A percentile compares a stretch with the other conserved stretches of the same genome.
phyloP scores from a whole-genome alignment of 1,140 invertebrate species.

The Whitmania pigra region DNA sequence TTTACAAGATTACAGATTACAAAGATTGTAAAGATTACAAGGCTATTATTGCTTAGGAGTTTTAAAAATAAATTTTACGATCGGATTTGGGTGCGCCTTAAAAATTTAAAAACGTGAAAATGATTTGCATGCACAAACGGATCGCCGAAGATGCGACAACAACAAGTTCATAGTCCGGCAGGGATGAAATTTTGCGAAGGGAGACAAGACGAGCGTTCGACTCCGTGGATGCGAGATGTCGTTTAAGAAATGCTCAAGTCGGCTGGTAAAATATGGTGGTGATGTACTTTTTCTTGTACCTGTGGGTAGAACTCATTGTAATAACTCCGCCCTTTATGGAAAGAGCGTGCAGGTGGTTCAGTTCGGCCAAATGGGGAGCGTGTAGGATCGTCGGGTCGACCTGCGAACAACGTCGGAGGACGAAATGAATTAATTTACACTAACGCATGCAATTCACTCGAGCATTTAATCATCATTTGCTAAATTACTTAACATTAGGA shows the following conservation, averaged over 20 bases:
- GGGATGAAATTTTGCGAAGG: neutral
- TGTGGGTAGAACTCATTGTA: conserved; percentile 4
- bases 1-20: too few species aligned
- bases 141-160: too few species aligned
- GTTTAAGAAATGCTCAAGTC: neutral
- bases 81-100: too few species aligned
- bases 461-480: too few species aligned
- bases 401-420: neutral
- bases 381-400: neutral
- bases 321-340: conserved; percentile 16
- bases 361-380: neutral
- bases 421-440: neutral
- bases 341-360: conserved; percentile 14
- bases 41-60: too few species aligned
- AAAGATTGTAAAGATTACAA: too few species aligned
- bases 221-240: neutral
- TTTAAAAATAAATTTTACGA: too few species aligned
- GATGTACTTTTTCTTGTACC: conserved; percentile 16
- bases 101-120: too few species aligned
- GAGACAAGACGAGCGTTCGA: neutral
- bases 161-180: too few species aligned
- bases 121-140: too few species aligned
- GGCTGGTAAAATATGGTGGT: conserved; percentile 11
- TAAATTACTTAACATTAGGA: too few species aligned
- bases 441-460: neutral